Conservation (phyloP, 2,113 vertebrate species). For the Corythoichthys intestinalis region DNA sequence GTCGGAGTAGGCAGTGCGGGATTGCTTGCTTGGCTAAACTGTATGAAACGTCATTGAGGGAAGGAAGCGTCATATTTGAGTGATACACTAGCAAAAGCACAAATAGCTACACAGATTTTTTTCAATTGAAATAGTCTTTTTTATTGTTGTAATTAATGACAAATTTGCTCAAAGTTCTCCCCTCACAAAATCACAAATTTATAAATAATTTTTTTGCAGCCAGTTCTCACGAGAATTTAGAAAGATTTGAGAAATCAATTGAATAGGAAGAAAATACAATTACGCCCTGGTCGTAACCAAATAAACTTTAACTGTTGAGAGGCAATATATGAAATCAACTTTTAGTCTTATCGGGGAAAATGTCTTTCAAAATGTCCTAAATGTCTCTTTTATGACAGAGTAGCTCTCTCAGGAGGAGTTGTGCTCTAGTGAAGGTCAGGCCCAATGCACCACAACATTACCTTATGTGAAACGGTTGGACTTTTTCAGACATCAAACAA, state of each 20-base stretch:
- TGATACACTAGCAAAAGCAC: conserved; percentile 54
- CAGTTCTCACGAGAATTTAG: conserved; percentile 1
- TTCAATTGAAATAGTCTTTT: conserved; percentile 19
- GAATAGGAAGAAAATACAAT: neutral
- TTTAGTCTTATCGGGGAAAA: neutral
- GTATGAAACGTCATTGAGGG: conserved; percentile 68
- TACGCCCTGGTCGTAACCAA: neutral
- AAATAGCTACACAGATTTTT: conserved; percentile 44
- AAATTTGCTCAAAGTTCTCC: conserved; percentile 31
- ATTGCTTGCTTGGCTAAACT: conserved; percentile 70
- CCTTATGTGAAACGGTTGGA: neutral
- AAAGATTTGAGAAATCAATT: neutral
- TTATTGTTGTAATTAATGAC: conserved; percentile 9
- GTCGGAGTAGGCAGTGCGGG: conserved; percentile 65
- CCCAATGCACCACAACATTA: neutral
- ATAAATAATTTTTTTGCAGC: conserved; percentile 25
- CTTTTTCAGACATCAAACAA: neutral
- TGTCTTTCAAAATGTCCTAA: neutral
- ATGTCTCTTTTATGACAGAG: neutral
- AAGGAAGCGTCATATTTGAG: conserved; percentile 66
- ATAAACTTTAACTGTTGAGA: neutral
- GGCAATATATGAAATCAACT: neutral
- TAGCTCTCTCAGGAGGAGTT: neutral
- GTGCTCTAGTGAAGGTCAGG: neutral
- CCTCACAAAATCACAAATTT: conserved; percentile 45